A percentile compares a stretch with the other conserved stretches of the same genome.
phyloP scores from a whole-genome alignment of 2,113 vertebrate genomes.

The Motacilla alba region DNA sequence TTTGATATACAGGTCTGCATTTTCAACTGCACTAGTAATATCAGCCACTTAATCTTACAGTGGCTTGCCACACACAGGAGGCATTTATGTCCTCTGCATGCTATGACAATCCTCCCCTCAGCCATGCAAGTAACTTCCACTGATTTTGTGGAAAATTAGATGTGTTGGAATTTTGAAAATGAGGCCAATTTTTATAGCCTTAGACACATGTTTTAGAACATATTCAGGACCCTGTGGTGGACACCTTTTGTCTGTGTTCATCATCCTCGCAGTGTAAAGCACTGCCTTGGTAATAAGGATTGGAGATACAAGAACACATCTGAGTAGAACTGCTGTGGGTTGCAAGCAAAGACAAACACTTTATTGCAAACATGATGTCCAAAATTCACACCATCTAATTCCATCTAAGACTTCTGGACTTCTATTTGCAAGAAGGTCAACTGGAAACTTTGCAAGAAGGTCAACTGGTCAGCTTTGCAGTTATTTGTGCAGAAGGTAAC shows the following conservation, averaged over 20 bases:
- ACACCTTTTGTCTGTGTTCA: not conserved
- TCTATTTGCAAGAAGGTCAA: not conserved
- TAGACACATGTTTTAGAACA: not conserved
- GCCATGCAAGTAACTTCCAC: not conserved
- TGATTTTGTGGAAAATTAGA: not conserved
- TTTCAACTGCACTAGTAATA: not conserved
- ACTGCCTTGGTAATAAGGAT: not conserved
- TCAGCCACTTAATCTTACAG: not conserved
- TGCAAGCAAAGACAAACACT: not conserved
- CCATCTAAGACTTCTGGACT: not conserved
- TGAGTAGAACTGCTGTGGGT: not conserved
- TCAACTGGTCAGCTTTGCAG: not conserved
- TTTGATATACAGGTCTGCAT: not conserved
- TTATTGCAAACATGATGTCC: not conserved
- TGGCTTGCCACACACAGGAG: not conserved
- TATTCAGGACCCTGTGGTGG: not conserved
- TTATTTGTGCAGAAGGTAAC: not conserved
- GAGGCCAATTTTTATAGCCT: not conserved
- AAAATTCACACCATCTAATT: not conserved
- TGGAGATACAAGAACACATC: not conserved
- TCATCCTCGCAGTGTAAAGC: not conserved
- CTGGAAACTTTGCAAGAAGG: not conserved
- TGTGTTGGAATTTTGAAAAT: not conserved
- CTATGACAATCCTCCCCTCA: not conserved
- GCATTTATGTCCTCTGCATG: not conserved